Percentiles rank a stretch among this genome's conserved stretches.
phyloP scores from a whole-genome alignment of 2,888 invertebrate species.

The Autographa pulchrina region DNA sequence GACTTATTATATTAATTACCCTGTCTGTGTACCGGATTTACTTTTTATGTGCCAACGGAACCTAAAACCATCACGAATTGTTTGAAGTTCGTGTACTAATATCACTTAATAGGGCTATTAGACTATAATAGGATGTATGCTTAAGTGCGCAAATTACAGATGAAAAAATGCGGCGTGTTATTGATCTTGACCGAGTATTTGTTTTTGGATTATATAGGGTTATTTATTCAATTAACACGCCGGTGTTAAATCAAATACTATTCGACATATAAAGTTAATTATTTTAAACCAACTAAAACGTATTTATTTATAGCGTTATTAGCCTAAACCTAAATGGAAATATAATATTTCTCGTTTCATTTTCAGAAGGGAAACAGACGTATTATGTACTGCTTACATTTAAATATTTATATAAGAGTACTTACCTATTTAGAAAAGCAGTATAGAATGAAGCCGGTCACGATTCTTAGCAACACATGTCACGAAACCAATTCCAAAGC shows the following conservation, averaged over 20 bases:
- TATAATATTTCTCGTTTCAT: neutral
- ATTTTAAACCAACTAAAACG: neutral
- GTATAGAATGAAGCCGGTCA: neutral
- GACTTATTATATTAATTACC: slow-evolving; percentile 68
- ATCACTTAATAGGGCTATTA: slow-evolving; percentile 41
- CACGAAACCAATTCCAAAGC: neutral
- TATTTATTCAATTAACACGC: slow-evolving; percentile 1
- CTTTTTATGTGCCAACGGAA: slow-evolving; percentile 72
- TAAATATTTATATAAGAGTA: neutral
- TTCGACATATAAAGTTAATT: neutral
- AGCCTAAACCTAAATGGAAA: neutral
- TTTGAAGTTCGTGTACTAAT: slow-evolving; percentile 43
- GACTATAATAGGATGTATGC: slow-evolving; percentile 37
- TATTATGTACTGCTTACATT: neutral
- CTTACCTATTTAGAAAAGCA: neutral
- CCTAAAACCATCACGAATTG: slow-evolving; percentile 56
- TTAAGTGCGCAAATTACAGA: slow-evolving; percentile 17
- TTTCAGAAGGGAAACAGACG: neutral
- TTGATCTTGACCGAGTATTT: neutral
- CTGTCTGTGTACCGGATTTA: slow-evolving; percentile 76
- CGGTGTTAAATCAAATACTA: neutral
- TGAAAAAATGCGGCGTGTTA: neutral
- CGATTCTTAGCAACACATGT: slow-evolving; percentile 3
- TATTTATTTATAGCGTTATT: neutral
- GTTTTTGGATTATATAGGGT: neutral